Base-by-base conservation (phyloP, 2,888 invertebrate genomes). In the Suillia variegata region DNA sequence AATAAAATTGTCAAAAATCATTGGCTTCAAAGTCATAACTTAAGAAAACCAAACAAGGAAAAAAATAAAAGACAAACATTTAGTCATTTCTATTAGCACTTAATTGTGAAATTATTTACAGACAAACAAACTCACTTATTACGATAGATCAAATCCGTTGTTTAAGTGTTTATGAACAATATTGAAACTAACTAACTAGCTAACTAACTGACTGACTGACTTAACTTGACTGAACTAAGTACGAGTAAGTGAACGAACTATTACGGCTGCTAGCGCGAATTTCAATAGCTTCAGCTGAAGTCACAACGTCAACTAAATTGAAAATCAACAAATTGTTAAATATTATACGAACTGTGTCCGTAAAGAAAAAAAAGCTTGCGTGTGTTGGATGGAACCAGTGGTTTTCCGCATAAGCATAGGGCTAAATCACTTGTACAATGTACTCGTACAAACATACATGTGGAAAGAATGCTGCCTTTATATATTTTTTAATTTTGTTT, bases 281-380 rank as follows among this genome's bases (percentile, higher is more conserved):
- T 63, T 62, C 66, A 71, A 72, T 71, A 66, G 76, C 67, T 69
- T 72, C 69, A 62, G 74, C 66, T 72, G 77, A 74, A 70, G 69
- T 73, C 73, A 71, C 71, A 76, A 69, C 74, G 69, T 61, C 72
- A 68, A 79, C 79, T 79, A 73, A 80, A 73, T 67, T 66, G 65
- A 65, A 73, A 71, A 67, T 67, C 67, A 56, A 62, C 69, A 71
- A 71, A 68, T 71, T 68, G 67, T 72, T 70, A 68, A 67, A 75
- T 78, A 77, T 76, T 77, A 77, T 78, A 77, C 45, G 18, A 45
- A 18, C 20, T 45, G 18, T 18, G 45, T 18, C 18, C 45, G 17
- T 20, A 26, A 26, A 6, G 26, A 26, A 26, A 26, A n/a, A n/a
- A n/a, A n/a, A n/a, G n/a, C n/a, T n/a, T 20, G 4, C 18, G 45